Percentiles rank a stretch among this genome's conserved stretches.
Conservation (phyloP, 1,140 invertebrate genomes). For the Brachionus manjavacas region DNA sequence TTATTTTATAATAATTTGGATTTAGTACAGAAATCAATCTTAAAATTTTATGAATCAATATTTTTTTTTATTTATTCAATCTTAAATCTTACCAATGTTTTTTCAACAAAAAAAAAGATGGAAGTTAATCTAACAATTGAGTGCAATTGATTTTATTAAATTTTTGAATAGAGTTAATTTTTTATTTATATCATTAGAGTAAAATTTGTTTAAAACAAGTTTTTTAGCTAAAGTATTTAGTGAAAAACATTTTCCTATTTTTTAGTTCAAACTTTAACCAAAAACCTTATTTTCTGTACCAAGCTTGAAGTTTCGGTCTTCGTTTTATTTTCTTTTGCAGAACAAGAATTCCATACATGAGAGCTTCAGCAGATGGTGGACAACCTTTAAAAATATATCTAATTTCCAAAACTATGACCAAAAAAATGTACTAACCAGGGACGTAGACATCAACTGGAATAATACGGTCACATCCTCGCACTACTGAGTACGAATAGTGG, state of each 20-base stretch:
- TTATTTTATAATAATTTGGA: no score
- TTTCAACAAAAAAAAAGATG: no score
- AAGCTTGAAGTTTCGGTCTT: conserved; percentile 74
- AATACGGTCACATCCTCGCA: conserved; percentile 92
- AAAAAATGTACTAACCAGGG: conserved; percentile 65
- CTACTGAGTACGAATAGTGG: conserved; percentile 96
- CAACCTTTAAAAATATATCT: conserved; percentile 61
- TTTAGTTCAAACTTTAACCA: neutral
- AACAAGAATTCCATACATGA: conserved; percentile 87
- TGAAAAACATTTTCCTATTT: neutral
- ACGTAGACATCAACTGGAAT: conserved; percentile 98
- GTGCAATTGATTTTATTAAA: neutral
- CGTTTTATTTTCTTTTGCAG: conserved; percentile 93
- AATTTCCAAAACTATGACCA: neutral
- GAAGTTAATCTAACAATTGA: neutral
- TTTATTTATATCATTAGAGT: neutral
- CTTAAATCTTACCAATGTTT: no score
- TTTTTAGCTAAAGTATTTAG: neutral
- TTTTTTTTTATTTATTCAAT: no score
- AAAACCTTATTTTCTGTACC: conserved; percentile 75
- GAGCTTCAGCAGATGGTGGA: conserved; percentile 91
- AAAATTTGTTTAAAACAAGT: neutral
- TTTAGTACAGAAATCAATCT: no score
- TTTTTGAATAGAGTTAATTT: neutral
- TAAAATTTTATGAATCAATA: no score